A percentile compares a stretch with the other conserved stretches of the same genome.
Conservation (phyloP, 1,140 invertebrate genomes). For the Drosophila nebulosa region DNA sequence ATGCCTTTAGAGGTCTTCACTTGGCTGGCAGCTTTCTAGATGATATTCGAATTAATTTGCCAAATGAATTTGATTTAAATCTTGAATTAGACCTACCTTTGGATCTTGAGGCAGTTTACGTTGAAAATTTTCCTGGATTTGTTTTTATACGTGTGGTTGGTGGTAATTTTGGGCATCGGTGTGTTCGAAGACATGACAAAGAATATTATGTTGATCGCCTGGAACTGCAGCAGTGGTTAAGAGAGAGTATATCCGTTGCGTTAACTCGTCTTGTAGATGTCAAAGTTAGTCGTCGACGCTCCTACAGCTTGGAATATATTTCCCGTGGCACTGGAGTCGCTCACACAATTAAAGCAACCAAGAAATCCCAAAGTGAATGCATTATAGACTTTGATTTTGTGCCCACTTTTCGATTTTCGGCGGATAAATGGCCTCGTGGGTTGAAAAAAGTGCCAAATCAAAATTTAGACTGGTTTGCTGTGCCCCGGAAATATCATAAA, state of each 20-base stretch:
- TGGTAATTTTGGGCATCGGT: not conserved
- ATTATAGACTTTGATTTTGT: constrained; percentile 53
- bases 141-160: constrained; percentile 6
- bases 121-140: not conserved
- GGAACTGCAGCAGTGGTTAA: constrained; percentile 36
- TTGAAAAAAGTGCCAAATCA: not conserved
- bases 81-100: constrained; percentile 4
- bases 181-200: not conserved
- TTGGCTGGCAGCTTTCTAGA: constrained; percentile 38
- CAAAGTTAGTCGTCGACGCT: not conserved
- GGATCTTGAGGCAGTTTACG: not conserved
- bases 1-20: constrained; percentile 30
- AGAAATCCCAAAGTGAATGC: not conserved
- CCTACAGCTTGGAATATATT: constrained; percentile 30
- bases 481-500: constrained; percentile 19
- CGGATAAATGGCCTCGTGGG: constrained; percentile 14
- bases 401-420: constrained; percentile 37
- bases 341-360: constrained; percentile 34
- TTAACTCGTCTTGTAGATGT: constrained; percentile 22
- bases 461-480: constrained; percentile 36
- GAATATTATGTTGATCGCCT: constrained; percentile 23
- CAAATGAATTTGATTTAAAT: constrained; percentile 49
- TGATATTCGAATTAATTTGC: constrained; percentile 20
- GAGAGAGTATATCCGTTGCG: constrained; percentile 15
- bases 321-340: constrained; percentile 28